These are phyloP conservation scores for Neuroscelio doddi DNA, from an alignment of 2,888 invertebrate genomes.

Conservation along the genomic window DNA sequence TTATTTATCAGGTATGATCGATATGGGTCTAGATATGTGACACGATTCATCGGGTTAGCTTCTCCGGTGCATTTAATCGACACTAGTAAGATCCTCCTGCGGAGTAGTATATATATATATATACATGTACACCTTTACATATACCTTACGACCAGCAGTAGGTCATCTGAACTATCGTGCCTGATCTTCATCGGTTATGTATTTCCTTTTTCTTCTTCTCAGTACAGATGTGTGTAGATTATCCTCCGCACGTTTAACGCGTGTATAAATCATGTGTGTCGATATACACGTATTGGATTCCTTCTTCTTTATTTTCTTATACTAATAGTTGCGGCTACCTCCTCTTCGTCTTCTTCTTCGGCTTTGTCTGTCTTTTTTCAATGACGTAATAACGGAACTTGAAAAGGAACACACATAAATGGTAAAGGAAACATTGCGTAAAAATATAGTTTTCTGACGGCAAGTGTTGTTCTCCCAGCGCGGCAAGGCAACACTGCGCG, in stretches of 20 bases:
- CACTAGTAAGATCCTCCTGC: not conserved
- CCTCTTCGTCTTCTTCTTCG: not conserved
- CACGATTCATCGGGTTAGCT: constrained; percentile 2
- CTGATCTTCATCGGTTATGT: not conserved
- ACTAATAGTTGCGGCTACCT: no score
- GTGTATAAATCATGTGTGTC: not conserved
- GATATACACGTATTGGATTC: not conserved
- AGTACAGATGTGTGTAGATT: no score
- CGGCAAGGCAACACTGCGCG: constrained; percentile 54
- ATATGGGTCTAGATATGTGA: constrained; percentile 61
- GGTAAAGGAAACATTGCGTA: constrained; percentile 40
- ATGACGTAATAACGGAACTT: constrained; percentile 22
- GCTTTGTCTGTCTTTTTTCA: constrained; percentile 8
- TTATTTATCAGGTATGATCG: constrained; percentile 48
- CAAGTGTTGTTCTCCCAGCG: constrained; percentile 65
- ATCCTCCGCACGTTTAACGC: no score
- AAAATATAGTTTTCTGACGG: constrained; percentile 48
- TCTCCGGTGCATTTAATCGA: not conserved
- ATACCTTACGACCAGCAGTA: not conserved
- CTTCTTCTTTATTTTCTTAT: not conserved
- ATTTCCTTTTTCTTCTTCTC: not conserved
- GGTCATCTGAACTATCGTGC: not conserved
- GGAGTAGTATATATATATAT: not conserved
- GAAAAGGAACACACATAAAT: constrained; percentile 49
- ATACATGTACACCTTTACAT: not conserved